phyloP scores from a whole-genome alignment of 2,888 invertebrate genomes.

The Pasiphila rectangulata region DNA sequence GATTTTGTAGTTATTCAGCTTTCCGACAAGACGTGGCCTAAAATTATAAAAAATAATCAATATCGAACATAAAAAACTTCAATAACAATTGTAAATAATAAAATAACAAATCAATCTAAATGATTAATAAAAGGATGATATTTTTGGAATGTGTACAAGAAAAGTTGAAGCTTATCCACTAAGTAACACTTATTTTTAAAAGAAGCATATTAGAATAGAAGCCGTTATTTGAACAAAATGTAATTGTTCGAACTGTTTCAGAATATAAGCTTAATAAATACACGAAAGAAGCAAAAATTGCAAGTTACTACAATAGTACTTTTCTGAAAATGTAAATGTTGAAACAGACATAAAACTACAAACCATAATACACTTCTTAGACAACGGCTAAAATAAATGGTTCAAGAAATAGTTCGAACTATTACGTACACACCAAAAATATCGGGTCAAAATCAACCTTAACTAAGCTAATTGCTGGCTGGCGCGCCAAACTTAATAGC shows the following conservation, averaged over 20 bases:
- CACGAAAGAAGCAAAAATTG: too few species aligned
- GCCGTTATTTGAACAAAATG: not conserved
- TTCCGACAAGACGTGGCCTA: not conserved
- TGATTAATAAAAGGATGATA: not conserved
- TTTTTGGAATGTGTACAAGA: constrained; percentile 8
- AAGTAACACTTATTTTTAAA: constrained; percentile 11
- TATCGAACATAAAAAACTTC: constrained; percentile 2
- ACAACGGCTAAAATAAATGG: too few species aligned
- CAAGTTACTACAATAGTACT: too few species aligned
- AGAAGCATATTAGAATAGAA: constrained; percentile 11
- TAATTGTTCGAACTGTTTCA: constrained; percentile 10
- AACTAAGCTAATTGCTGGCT: constrained; percentile 44
- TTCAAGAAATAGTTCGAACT: not conserved
- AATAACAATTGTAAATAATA: constrained; percentile 9
- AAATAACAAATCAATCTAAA: constrained; percentile 2
- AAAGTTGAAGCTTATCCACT: not conserved
- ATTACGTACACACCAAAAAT: constrained; percentile 6
- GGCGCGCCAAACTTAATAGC: constrained; percentile 76
- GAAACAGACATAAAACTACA: too few species aligned
- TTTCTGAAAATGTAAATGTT: too few species aligned
- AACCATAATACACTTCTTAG: too few species aligned
- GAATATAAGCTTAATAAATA: too few species aligned
- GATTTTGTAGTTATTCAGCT: too few species aligned
- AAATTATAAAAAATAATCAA: not conserved
- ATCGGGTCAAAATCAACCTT: constrained; percentile 34